Conservation (phyloP, 1,140 invertebrate genomes). For the Bombus haemorrhoidalis region DNA sequence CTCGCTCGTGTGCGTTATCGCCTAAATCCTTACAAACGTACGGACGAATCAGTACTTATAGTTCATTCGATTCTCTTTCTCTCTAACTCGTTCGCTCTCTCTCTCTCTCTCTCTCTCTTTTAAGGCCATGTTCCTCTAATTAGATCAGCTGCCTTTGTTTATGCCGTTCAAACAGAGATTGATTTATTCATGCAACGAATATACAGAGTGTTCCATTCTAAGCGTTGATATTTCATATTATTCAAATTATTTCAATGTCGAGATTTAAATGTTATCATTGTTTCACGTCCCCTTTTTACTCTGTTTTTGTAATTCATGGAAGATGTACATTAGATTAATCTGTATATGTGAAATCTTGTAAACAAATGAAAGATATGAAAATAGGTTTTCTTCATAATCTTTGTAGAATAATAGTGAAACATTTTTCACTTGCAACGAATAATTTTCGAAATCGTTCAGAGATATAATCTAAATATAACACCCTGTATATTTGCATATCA, state of each 20-base stretch:
- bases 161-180: neutral
- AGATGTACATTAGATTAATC: neutral
- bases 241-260: neutral
- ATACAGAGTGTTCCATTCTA: neutral
- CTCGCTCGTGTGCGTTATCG: slow-evolving; percentile 63
- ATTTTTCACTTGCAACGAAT: too few species aligned
- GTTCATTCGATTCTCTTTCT: slow-evolving; percentile 37
- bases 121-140: slow-evolving; percentile 58
- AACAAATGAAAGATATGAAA: neutral
- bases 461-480: neutral
- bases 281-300: neutral
- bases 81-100: neutral
- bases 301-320: neutral
- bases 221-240: too few species aligned
- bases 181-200: neutral
- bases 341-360: neutral
- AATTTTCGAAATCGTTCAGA: too few species aligned
- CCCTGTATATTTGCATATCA: neutral
- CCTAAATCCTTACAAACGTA: slow-evolving; percentile 61
- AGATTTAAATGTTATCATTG: neutral
- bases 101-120: slow-evolving; percentile 33
- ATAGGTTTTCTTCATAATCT: neutral
- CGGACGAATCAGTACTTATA: slow-evolving; percentile 65
- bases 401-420: neutral
- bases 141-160: slow-evolving; percentile 28